Percentiles rank a stretch among this genome's conserved stretches.
These are phyloP conservation scores for Elymnias hypermnestra DNA, from an alignment of 1,140 invertebrate genomes.

Conservation along the genomic window DNA sequence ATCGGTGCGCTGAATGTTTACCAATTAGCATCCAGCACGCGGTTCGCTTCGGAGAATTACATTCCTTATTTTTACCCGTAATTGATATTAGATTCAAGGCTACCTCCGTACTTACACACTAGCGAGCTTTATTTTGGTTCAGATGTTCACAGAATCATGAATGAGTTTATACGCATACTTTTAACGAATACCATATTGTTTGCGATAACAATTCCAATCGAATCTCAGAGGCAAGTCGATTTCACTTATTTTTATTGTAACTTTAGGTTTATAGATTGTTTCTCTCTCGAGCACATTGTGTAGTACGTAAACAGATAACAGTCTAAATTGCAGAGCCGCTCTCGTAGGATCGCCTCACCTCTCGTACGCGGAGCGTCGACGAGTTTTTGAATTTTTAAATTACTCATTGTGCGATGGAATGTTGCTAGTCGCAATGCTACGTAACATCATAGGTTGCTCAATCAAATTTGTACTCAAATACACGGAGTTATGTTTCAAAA, in stretches of 20 bases:
- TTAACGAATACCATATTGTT: constrained; percentile 23
- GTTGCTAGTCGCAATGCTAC: constrained; percentile 44
- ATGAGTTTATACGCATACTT: constrained; percentile 20
- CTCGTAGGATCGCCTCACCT: constrained; percentile 58
- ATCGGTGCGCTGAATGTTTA: constrained; percentile 50
- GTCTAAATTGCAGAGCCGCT: constrained; percentile 63
- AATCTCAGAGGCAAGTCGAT: constrained; percentile 1
- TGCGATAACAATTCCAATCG: constrained; percentile 31
- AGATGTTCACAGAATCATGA: constrained; percentile 28
- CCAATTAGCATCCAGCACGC: constrained; percentile 52
- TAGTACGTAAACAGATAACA: constrained; percentile 53
- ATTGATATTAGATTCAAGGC: constrained; percentile 46
- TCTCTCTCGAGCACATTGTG: constrained; percentile 31
- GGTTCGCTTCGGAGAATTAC: constrained; percentile 36
- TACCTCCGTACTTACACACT: constrained; percentile 23
- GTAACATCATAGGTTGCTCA: constrained; percentile 28
- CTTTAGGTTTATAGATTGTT: constrained; percentile 29
- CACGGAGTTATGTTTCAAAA: constrained; percentile 47
- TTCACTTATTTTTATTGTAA: constrained; percentile 17
- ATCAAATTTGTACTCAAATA: constrained; percentile 58
- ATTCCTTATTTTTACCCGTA: constrained; percentile 37
- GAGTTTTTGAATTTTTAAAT: constrained; percentile 78
- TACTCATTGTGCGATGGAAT: constrained; percentile 76
- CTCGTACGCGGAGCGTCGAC: constrained; percentile 56
- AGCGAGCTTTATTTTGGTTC: constrained; percentile 18